phyloP scores from a whole-genome alignment of 2,888 invertebrate species.

The Xylota segnis region DNA sequence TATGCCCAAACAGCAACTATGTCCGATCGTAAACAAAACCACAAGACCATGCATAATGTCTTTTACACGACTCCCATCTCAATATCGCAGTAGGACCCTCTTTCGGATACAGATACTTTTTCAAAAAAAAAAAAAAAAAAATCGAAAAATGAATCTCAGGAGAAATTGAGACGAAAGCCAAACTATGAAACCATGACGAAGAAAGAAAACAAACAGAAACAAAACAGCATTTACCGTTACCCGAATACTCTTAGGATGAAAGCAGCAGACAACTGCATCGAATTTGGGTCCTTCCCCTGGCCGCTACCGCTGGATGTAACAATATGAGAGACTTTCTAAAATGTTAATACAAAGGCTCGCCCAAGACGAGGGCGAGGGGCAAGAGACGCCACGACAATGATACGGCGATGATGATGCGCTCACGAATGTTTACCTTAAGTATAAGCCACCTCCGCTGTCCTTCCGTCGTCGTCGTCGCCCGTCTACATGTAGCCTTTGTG shows the following conservation, averaged over 20 bases:
- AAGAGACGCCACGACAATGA: slow-evolving; percentile 41
- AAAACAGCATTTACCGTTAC: slow-evolving; percentile 71
- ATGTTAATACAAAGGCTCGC: slow-evolving; percentile 49
- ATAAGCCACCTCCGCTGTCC: background rate
- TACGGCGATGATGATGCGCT: slow-evolving; percentile 60
- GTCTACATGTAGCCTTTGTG: slow-evolving; percentile 34
- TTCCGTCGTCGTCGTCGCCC: background rate
- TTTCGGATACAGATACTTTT: slow-evolving; percentile 36
- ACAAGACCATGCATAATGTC: slow-evolving; percentile 64
- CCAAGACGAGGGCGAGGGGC: slow-evolving; percentile 8
- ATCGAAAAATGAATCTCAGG: slow-evolving; percentile 58
- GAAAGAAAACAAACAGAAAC: slow-evolving; percentile 47
- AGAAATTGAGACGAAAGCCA: slow-evolving; percentile 71
- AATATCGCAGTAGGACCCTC: slow-evolving; percentile 24
- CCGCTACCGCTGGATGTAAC: slow-evolving; percentile 17
- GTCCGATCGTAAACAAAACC: slow-evolving; percentile 66
- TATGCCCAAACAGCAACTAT: slow-evolving; percentile 13
- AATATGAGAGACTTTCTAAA: slow-evolving; percentile 73
- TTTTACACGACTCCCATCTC: slow-evolving; percentile 56
- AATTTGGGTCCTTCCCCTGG: background rate
- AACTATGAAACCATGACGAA: slow-evolving; percentile 63
- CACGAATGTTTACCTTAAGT: slow-evolving; percentile 39
- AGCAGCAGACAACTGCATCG: slow-evolving; percentile 46
- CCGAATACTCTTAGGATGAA: slow-evolving; percentile 49
- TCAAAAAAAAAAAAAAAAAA: background rate